Evolutionary conservation across 2,888 invertebrate species (phyloP).

Genomic region (Trachelus iudaicus): DNA sequence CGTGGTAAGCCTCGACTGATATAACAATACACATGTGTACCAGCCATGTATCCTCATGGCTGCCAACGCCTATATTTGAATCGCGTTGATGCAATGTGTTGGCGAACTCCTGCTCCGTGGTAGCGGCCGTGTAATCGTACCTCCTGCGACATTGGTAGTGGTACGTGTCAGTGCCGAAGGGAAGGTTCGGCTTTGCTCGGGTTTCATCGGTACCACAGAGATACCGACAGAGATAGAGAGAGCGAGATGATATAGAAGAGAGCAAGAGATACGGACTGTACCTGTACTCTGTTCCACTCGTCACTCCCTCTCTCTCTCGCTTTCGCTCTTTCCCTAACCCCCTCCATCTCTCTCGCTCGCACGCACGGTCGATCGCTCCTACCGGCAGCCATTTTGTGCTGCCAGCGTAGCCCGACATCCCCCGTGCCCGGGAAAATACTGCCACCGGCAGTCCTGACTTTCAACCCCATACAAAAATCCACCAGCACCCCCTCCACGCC

Average conservation of each 20-base stretch:
- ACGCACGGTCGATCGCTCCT: constrained; percentile 59
- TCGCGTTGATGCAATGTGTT: constrained; percentile 26
- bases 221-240: constrained; percentile 1
- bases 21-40: background rate
- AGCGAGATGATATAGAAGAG: background rate
- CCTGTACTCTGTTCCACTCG: background rate
- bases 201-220: constrained; percentile 5
- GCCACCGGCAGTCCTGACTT: constrained; percentile 26
- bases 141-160: background rate
- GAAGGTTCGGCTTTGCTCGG: background rate
- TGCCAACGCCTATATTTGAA: constrained; percentile 31
- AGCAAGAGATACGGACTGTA: background rate
- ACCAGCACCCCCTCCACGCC: background rate
- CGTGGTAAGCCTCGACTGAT: constrained; percentile 12
- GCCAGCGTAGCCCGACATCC: constrained; percentile 45
- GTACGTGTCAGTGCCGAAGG: constrained; percentile 9
- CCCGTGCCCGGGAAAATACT: constrained; percentile 54
- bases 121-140: background rate
- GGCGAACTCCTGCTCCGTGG: constrained; percentile 2
- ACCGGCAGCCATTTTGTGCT: constrained; percentile 60
- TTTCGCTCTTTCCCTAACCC: background rate
- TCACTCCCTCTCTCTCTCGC: constrained; percentile 7
- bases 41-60: constrained; percentile 19
- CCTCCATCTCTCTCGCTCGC: constrained; percentile 29
- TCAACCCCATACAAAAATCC: background rate